Conservation (phyloP, 2,113 vertebrate genomes). For the Baryphthengus martii region DNA sequence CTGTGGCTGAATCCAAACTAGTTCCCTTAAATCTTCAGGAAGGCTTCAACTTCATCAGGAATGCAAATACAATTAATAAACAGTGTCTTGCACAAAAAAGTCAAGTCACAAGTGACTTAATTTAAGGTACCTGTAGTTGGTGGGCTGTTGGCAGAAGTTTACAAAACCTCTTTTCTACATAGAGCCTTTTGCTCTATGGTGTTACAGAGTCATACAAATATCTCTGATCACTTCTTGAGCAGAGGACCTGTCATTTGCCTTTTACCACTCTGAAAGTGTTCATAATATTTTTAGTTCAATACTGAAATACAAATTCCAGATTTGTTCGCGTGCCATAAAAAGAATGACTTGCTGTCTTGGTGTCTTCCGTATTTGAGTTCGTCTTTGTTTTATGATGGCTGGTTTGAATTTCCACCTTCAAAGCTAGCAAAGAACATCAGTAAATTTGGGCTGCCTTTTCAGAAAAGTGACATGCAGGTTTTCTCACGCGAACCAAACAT, state of each 20-base stretch:
- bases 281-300: not conserved
- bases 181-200: not conserved
- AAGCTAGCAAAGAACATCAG: not conserved
- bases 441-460: not conserved
- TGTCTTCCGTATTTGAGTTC: not conserved
- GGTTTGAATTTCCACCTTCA: not conserved
- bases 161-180: not conserved
- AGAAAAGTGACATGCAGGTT: not conserved
- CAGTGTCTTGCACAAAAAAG: not conserved
- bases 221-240: not conserved
- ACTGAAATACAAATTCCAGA: not conserved
- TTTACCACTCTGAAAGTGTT: not conserved
- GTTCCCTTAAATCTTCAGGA: not conserved
- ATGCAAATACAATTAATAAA: not conserved
- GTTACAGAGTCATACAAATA: not conserved
- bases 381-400: not conserved
- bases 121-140: not conserved
- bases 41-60: not conserved
- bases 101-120: not conserved
- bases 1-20: not conserved
- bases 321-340: not conserved
- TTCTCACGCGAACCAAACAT: rapidly evolving
- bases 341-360: not conserved
- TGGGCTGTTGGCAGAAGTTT: not conserved
- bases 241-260: not conserved